A percentile compares a stretch with the other conserved stretches of the same genome.
phyloP scores from a whole-genome alignment of 2,888 invertebrate species.

The Phyto melanocephala region DNA sequence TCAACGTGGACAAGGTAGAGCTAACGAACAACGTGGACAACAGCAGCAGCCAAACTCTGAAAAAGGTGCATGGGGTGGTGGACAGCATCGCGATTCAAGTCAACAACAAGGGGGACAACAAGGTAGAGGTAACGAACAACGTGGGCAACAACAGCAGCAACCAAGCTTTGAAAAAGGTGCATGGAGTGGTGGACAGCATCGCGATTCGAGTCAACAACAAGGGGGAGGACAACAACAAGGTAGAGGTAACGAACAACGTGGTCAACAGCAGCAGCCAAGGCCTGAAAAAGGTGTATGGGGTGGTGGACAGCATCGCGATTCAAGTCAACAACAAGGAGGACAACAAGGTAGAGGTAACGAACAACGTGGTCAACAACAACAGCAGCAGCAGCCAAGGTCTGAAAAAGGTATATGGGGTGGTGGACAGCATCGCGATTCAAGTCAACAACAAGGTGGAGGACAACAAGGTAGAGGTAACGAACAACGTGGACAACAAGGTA shows the following conservation, averaged over 20 bases:
- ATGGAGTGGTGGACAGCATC: too few species aligned
- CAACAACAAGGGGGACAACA: constrained; percentile 38
- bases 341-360: neutral
- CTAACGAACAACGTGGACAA: neutral
- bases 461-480: too few species aligned
- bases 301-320: too few species aligned
- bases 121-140: neutral
- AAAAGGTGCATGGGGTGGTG: constrained; percentile 12
- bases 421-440: constrained; percentile 30
- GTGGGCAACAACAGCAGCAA: too few species aligned
- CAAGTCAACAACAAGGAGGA: neutral
- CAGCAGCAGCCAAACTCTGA: constrained; percentile 33
- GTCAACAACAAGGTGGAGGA: neutral
- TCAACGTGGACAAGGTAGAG: neutral
- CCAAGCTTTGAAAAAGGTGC: too few species aligned
- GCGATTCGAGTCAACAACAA: too few species aligned
- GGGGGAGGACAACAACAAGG: too few species aligned
- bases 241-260: too few species aligned
- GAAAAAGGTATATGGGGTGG: constrained; percentile 21
- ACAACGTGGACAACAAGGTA: constrained; percentile 1
- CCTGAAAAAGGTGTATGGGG: too few species aligned
- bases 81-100: constrained; percentile 26
- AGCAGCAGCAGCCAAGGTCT: constrained; percentile 25
- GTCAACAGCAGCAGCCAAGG: too few species aligned
- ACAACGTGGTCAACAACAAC: too few species aligned